Evolutionary conservation across 2,113 vertebrate species (phyloP).

Genomic region (Marmota flaviventris): DNA sequence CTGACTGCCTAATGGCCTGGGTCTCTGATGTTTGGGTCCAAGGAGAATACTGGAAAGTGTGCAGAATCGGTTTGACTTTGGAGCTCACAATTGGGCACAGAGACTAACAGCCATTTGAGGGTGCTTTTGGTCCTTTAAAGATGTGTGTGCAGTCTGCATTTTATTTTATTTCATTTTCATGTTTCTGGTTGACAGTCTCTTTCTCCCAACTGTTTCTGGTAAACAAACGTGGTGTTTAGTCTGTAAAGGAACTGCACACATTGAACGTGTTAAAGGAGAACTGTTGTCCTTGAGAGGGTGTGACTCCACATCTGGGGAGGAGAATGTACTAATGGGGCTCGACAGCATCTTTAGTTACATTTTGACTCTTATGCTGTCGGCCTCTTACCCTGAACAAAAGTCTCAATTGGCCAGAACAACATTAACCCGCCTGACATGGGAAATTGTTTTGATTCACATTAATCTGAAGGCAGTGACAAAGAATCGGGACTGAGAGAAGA

Average conservation of each 20-base stretch:
- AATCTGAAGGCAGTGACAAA: constrained; percentile 25
- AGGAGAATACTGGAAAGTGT: background rate
- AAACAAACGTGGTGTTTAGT: constrained; percentile 73
- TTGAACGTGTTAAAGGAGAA: constrained; percentile 51
- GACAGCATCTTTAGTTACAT: background rate
- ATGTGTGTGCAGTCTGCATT: constrained; percentile 7
- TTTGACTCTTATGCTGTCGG: background rate
- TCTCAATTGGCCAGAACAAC: background rate
- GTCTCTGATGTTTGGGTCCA: background rate
- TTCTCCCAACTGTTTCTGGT: constrained; percentile 37
- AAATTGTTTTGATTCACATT: background rate
- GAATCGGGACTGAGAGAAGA: background rate
- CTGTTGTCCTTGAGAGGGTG: background rate
- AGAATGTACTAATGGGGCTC: background rate
- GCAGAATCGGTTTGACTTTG: background rate
- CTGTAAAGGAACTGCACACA: constrained; percentile 68
- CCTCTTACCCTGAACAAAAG: background rate
- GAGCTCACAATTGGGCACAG: background rate
- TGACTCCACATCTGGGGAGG: background rate
- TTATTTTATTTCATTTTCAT: constrained; percentile 52
- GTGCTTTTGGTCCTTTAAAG: background rate
- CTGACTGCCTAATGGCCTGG: background rate
- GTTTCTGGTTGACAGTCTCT: constrained; percentile 49
- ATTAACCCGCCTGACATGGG: background rate
- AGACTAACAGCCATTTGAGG: background rate